Base-by-base conservation (phyloP, 1,140 invertebrate species). In the Ooceraea biroi region DNA sequence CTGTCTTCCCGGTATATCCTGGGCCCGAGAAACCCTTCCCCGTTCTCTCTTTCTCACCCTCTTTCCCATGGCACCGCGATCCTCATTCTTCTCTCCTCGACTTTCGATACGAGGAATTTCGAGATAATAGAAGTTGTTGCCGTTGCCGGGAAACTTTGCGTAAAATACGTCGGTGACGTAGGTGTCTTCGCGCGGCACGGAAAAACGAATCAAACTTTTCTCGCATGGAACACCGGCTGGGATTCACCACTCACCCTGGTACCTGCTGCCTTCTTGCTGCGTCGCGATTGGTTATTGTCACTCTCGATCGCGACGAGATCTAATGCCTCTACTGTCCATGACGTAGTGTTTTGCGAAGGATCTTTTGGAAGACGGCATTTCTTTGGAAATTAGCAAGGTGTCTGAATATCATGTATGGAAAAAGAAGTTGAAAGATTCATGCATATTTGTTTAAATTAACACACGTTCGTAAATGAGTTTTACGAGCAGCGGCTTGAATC, bases 121-220 rank as follows among this genome's bases (percentile, higher is more conserved):
- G 46, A 76, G 61, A 63, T 63, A 85, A 69, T 63, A 61, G 60
- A 72, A 78, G 41, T 48, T 78, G 52, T 74, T 80, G 25, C 76
- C 65, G 76, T 50, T 48, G 5, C 17, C 52, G 22, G 25, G 36
- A 30, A 73, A 73, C 48, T 52, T 73, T 46, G 30, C 55, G 52
- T 55, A 63, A 76, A 30, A 65, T 72, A 52, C 63, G 65, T 61
- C 44, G 46, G 36, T 55, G 46, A 82, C 66, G 68, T 63, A 82
- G 69, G 22, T 57, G n/a, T 30, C 55, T 22, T 57, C 30, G n/a
- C 44, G 12, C 25, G 25, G 25, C 41, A 5, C 30, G 41, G 50
- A 74, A 83, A 74, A 80, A 80, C 76, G 71, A 82, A 74, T 82
- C 78, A 82, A 82, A 82, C 66, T 73, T 82, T 82, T 12, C 69